Evolutionary conservation across 2,888 invertebrate genomes (phyloP).

Genomic region (Emmelina monodactyla): DNA sequence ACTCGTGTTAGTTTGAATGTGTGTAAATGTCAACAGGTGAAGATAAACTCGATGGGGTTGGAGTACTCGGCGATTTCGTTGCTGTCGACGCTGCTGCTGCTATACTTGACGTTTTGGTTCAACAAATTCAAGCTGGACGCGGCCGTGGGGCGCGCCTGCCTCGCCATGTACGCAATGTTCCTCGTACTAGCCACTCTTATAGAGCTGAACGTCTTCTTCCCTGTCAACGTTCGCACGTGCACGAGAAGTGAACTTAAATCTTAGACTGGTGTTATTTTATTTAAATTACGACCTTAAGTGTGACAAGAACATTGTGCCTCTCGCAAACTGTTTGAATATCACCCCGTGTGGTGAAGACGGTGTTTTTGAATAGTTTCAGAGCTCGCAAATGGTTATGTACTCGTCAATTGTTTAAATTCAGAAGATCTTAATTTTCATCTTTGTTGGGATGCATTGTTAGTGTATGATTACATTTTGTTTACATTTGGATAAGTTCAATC

Average conservation of each 20-base stretch:
- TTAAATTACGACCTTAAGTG: constrained; percentile 1
- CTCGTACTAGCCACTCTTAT: constrained; percentile 87
- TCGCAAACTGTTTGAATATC: constrained; percentile 2
- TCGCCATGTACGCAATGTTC: constrained; percentile 88
- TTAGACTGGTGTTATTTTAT: constrained; percentile 25
- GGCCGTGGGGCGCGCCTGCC: constrained; percentile 83
- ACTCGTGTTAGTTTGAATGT: no score
- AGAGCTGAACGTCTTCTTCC: constrained; percentile 93
- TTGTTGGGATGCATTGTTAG: no score
- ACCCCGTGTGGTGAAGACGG: not conserved
- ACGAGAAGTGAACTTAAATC: constrained; percentile 59
- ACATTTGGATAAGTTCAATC: no score
- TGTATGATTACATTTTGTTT: no score
- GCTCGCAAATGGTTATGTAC: no score
- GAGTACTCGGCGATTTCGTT: constrained; percentile 91
- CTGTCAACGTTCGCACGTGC: constrained; percentile 88
- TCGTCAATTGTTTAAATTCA: no score
- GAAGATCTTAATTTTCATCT: no score
- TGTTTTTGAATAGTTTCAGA: no score
- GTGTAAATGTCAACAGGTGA: constrained; percentile 61
- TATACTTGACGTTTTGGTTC: constrained; percentile 84
- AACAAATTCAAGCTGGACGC: constrained; percentile 89
- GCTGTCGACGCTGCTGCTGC: constrained; percentile 82
- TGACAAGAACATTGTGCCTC: not conserved
- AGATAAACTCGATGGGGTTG: constrained; percentile 89